Percentiles rank a stretch among this genome's conserved stretches.
Conservation (phyloP, 2,797 vertebrate genomes). For the Fratercula arctica region DNA sequence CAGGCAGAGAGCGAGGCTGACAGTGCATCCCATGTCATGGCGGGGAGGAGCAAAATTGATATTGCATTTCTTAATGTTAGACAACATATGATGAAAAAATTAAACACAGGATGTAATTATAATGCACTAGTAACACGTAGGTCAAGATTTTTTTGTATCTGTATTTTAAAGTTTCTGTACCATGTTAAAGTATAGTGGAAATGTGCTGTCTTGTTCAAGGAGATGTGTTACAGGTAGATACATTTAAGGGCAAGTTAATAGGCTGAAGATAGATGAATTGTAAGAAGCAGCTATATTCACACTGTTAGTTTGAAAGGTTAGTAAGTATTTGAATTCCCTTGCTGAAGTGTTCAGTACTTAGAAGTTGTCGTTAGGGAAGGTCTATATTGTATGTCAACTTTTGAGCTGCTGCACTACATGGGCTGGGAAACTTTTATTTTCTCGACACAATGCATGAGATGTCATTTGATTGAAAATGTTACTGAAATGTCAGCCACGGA, state of each 20-base stretch:
- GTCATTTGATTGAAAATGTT: not conserved
- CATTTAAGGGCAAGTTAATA: not conserved
- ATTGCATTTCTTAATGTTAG: not conserved
- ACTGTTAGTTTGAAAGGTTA: not conserved
- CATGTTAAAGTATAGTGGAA: not conserved
- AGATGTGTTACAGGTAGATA: not conserved
- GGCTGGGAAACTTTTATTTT: not conserved
- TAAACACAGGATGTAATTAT: not conserved
- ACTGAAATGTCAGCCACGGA: not conserved
- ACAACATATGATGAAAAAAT: not conserved
- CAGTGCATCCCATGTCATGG: not conserved
- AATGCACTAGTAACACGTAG: constrained; percentile 10
- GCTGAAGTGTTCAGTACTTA: constrained; percentile 13
- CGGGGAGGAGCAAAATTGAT: not conserved
- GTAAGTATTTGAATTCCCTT: not conserved
- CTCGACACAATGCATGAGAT: not conserved
- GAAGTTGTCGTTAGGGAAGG: not conserved
- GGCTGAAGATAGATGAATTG: not conserved
- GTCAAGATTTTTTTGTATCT: not conserved
- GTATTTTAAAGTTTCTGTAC: not conserved
- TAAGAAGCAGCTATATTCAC: not conserved
- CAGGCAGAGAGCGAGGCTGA: not conserved
- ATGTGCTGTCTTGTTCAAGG: not conserved
- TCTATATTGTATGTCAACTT: not conserved
- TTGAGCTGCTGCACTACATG: not conserved